phyloP scores from a whole-genome alignment of 92 coral and sea anemone species.

The Epizoanthus fatuus region DNA sequence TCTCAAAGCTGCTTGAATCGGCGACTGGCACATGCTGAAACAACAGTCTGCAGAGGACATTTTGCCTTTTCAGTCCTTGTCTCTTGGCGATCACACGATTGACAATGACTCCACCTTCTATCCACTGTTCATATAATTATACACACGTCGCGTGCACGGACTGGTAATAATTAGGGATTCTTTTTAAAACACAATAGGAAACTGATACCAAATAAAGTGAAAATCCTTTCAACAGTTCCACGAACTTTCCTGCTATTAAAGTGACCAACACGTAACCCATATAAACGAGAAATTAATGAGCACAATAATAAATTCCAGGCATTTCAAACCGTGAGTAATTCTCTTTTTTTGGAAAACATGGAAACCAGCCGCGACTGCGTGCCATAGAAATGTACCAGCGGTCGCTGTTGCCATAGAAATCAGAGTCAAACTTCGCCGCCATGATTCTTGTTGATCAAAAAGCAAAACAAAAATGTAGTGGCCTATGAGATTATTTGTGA shows the following conservation, averaged over 20 bases:
- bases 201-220: background rate
- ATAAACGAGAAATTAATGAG: background rate
- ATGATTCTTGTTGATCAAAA: constrained; percentile 16
- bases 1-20: constrained; percentile 88
- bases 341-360: background rate
- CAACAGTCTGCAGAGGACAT: constrained; percentile 96
- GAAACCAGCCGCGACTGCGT: constrained; percentile 17
- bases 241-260: background rate
- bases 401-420: constrained; percentile 24
- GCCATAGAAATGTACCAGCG: background rate
- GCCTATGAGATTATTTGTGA: background rate
- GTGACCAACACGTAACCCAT: background rate
- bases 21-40: constrained; percentile 95
- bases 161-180: no score
- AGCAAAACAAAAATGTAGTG: constrained; percentile 11
- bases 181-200: no score
- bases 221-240: background rate
- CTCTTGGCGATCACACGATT: background rate
- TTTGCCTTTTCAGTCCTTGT: constrained; percentile 6
- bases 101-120: no score
- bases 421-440: constrained; percentile 24
- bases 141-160: background rate
- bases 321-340: background rate
- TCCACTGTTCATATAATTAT: no score
- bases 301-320: no score